Conservation (phyloP, 2,888 invertebrate genomes). For the Glaucopsyche alexis region DNA sequence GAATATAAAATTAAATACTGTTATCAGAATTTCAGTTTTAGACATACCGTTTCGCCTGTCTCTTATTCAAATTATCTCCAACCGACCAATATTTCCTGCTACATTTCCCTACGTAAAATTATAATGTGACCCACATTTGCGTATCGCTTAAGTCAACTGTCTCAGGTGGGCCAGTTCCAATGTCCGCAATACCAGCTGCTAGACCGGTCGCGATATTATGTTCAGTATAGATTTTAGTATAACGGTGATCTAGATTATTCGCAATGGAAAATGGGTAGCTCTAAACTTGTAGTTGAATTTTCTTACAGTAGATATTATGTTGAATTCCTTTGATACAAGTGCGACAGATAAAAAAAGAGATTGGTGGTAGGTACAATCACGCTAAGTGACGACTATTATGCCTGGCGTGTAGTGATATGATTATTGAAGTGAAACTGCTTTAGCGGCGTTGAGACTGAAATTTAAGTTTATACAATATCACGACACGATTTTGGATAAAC, state of each 20-base stretch:
- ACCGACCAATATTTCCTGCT: neutral
- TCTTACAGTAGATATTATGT: neutral
- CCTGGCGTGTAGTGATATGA: too few relatives aligned
- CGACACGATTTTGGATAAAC: too few relatives aligned
- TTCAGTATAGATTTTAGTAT: slow-evolving; percentile 5
- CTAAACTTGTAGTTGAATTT: neutral
- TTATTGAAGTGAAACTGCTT: too few relatives aligned
- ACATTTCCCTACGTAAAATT: slow-evolving; percentile 11
- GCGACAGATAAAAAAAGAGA: too few relatives aligned
- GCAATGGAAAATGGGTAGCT: neutral
- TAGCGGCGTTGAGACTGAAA: too few relatives aligned
- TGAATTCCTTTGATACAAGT: too few relatives aligned
- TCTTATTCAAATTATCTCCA: slow-evolving; percentile 12
- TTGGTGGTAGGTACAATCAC: too few relatives aligned
- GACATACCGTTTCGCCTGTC: slow-evolving; percentile 49
- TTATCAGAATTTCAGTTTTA: slow-evolving; percentile 32
- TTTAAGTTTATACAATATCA: too few relatives aligned
- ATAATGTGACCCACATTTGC: slow-evolving; percentile 15
- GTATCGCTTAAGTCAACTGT: slow-evolving; percentile 39
- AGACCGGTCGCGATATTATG: neutral
- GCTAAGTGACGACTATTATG: too few relatives aligned
- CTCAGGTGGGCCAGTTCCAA: slow-evolving; percentile 68
- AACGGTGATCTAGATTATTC: slow-evolving; percentile 13
- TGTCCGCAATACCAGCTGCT: slow-evolving; percentile 17
- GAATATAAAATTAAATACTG: too few relatives aligned